phyloP scores from a whole-genome alignment of 2,888 invertebrate genomes.

The Troilus luridus region DNA sequence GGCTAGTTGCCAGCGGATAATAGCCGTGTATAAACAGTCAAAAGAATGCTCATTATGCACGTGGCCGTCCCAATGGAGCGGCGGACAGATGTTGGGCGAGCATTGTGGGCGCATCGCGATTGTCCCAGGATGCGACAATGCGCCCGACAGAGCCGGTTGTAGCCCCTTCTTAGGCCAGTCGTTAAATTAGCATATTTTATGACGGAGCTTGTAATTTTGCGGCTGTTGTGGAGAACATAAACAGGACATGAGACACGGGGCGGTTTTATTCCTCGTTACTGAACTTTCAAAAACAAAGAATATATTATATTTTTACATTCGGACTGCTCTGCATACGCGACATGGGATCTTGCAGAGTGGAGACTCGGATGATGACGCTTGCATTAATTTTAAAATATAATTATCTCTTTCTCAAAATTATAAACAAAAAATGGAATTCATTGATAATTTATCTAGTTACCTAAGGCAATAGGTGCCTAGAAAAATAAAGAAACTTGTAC shows the following conservation, averaged over 20 bases:
- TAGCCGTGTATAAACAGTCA: conserved; percentile 23
- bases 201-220: conserved; percentile 47
- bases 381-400: background rate
- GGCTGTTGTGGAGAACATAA: conserved; percentile 45
- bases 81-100: conserved; percentile 42
- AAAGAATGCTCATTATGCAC: conserved; percentile 40
- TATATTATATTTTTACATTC: background rate
- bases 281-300: conserved; percentile 20
- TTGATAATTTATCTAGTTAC: no score
- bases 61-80: background rate
- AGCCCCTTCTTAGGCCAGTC: conserved; percentile 9
- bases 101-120: conserved; percentile 47
- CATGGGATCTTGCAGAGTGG: background rate
- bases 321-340: background rate
- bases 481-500: no score
- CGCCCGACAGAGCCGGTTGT: conserved; percentile 12
- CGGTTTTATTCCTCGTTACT: conserved; percentile 35
- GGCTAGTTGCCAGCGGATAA: conserved; percentile 29
- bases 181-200: conserved; percentile 56
- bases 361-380: no score
- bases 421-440: no score
- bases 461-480: no score
- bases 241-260: background rate
- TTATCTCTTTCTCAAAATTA: background rate
- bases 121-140: conserved; percentile 42